These are phyloP conservation scores for Drosophila macrothrix DNA, from an alignment of 2,888 invertebrate species.

Conservation along the genomic window DNA sequence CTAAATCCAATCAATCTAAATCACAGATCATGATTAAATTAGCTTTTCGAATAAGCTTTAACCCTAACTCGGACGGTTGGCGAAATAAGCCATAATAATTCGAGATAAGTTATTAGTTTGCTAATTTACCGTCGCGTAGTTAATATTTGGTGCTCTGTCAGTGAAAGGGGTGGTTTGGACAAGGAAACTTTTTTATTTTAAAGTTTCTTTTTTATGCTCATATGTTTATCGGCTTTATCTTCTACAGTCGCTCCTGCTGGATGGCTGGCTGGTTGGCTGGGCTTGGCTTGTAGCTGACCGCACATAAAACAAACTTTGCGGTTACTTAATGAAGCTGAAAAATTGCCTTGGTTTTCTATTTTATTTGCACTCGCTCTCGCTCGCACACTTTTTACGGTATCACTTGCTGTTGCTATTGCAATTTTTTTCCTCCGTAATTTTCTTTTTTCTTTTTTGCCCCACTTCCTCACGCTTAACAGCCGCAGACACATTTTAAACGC, in stretches of 20 bases:
- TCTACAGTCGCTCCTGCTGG: constrained; percentile 18
- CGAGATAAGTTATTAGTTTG: constrained; percentile 13
- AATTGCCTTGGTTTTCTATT: constrained; percentile 73
- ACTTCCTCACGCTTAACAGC: constrained; percentile 14
- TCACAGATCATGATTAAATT: not conserved
- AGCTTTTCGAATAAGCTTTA: not conserved
- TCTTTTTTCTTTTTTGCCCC: constrained; percentile 8
- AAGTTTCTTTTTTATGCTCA: constrained; percentile 51
- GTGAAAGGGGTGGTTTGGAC: not conserved
- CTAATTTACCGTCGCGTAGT: constrained; percentile 47
- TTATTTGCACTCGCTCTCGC: constrained; percentile 58
- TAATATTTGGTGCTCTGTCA: constrained; percentile 17
- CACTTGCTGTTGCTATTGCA: constrained; percentile 43
- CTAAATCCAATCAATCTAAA: not conserved
- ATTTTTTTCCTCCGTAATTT: constrained; percentile 46
- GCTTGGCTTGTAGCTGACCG: constrained; percentile 56
- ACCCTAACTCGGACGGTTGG: not conserved
- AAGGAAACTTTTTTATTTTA: constrained; percentile 26
- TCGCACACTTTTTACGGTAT: constrained; percentile 19
- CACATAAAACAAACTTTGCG: constrained; percentile 77
- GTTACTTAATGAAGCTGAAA: constrained; percentile 78
- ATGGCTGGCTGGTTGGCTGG: constrained; percentile 8
- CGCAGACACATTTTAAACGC: constrained; percentile 64
- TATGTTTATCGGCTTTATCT: constrained; percentile 52
- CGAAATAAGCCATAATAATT: not conserved